Percentiles rank a stretch among this genome's conserved stretches.
phyloP scores from a whole-genome alignment of 2,888 invertebrate genomes.

The Drosophila ustulata region DNA sequence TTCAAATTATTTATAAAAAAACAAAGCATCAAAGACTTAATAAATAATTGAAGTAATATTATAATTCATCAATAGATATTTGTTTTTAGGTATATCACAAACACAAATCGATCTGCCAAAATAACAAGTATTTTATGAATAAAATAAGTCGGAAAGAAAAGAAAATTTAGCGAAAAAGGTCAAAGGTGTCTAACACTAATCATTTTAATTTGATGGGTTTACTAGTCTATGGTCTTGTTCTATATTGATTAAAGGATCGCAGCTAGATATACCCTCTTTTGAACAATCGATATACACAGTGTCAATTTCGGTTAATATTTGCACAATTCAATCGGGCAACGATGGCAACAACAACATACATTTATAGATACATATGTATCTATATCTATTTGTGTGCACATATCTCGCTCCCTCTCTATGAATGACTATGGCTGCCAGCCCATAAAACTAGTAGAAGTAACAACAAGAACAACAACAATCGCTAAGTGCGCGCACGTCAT shows the following conservation, averaged over 20 bases:
- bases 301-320: constrained; percentile 59
- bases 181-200: too few relatives aligned
- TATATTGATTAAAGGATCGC: background rate
- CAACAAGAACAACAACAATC: constrained; percentile 37
- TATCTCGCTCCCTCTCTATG: constrained; percentile 26
- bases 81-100: too few relatives aligned
- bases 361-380: constrained; percentile 8
- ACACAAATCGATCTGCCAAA: too few relatives aligned
- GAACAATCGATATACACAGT: constrained; percentile 21
- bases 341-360: constrained; percentile 22
- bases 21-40: too few relatives aligned
- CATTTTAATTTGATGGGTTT: too few relatives aligned
- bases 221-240: too few relatives aligned
- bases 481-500: constrained; percentile 58
- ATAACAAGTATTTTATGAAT: too few relatives aligned
- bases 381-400: constrained; percentile 4
- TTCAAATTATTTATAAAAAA: too few relatives aligned
- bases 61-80: too few relatives aligned
- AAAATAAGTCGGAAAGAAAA: too few relatives aligned
- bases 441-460: constrained; percentile 45
- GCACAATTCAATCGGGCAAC: constrained; percentile 44
- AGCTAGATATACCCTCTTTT: background rate
- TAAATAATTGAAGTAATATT: too few relatives aligned
- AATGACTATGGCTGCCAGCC: constrained; percentile 49
- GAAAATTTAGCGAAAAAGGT: too few relatives aligned